Base-by-base conservation (phyloP, 2,888 invertebrate genomes). In the Nemoura dubitans region DNA sequence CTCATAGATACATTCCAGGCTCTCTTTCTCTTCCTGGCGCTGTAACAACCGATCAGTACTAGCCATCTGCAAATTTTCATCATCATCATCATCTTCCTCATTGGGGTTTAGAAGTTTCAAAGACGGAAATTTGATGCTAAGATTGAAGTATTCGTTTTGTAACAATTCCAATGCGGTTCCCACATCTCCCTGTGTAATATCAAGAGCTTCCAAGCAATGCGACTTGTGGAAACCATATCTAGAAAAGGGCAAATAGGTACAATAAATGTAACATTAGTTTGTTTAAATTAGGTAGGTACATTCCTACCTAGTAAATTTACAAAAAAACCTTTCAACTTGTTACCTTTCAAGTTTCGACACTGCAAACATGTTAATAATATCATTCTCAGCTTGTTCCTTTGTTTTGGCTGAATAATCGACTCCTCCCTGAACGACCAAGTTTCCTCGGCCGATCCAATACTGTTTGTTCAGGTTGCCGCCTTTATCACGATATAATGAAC, bases 391-490 rank as follows among this genome's bases (percentile, higher is more conserved):
- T 0, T 93, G 93, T 84, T 93, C 93, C 86, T 92, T 93, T 89
- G 93, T 93, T 30, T 91, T 91, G 36, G 92, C 92, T 0, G 96
- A 95, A 91, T 95, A 96, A 91, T 96, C 95, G 89, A 93, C 93
- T 78, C 94, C 94, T 82, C 95, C 95, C 91, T 95, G 95, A 0
- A 97, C 95, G 14, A 96, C 93, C 14, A 97, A 93, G 89, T 95
- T 95, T 5, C 96, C 96, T 88, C 95, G 93, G 89, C 96, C 95
- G 91, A 96, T 93, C 96, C 96, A 96, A 91, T 95, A 96, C 28
- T 95, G 94, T 89, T 95, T 95, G 77, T 94, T 93, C 59, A 96
- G 92, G 89, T 95, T 95, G 27, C 94, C 93, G 26, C 94, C 94
- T 90, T 95, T 95, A 90, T 96, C 95, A 92, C 94, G 90, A 88